Evolutionary conservation across 2,113 vertebrate species (phyloP).

Genomic region (Kryptolebias marmoratus): DNA sequence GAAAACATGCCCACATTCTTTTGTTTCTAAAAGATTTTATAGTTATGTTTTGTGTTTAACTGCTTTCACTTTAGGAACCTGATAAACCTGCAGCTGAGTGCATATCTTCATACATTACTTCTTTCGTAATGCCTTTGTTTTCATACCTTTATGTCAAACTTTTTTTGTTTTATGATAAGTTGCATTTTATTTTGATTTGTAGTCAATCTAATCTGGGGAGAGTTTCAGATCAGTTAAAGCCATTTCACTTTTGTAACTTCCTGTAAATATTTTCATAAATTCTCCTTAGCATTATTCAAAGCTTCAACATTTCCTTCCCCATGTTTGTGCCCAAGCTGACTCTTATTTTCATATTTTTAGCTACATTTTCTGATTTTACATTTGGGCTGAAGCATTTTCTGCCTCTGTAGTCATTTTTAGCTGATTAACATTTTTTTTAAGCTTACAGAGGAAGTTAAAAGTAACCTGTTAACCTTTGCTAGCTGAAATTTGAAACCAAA

Average conservation of each 20-base stretch:
- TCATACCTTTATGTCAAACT: background rate
- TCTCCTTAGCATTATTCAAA: background rate
- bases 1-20: too few species aligned
- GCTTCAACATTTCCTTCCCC: too few species aligned
- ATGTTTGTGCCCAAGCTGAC: background rate
- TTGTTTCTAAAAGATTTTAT: background rate
- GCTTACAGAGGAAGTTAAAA: background rate
- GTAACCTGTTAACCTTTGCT: background rate
- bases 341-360: background rate
- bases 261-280: too few species aligned
- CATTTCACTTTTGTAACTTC: background rate
- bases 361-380: constrained; percentile 3
- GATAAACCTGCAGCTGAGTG: background rate
- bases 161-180: background rate
- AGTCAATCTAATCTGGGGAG: too few species aligned
- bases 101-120: background rate
- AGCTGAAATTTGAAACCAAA: background rate
- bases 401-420: background rate
- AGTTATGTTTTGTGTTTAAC: background rate
- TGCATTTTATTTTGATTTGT: background rate
- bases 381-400: background rate
- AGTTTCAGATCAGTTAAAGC: background rate
- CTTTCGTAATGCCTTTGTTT: background rate
- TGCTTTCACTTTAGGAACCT: background rate
- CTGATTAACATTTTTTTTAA: background rate